Evolutionary conservation across 1,140 invertebrate species (phyloP), one percentile per base, ranked within the genome.

Genomic region (Panulirus ornatus): DNA sequence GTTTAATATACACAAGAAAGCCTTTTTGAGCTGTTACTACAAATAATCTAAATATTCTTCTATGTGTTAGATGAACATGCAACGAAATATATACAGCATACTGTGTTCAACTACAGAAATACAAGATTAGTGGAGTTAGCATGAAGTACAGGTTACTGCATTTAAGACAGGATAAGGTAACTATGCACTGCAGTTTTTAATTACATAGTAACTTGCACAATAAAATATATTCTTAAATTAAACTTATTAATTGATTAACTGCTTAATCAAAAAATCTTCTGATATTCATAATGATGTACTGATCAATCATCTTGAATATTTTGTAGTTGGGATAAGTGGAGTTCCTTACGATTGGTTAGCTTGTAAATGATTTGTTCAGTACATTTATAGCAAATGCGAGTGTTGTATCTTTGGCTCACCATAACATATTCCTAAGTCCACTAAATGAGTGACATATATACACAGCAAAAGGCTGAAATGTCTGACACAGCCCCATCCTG

Each of bases 351-450:
- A 63, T 47, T 14, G 44, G 22, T 66, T 8, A 66, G 58, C 3
- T 66, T 66, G 27, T 66, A 66, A 30, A 66, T 66, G 27, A 66
- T 66, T 66, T 63, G n/a, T 66, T n/a, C 44, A 47, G n/a, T 47
- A 22, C 58, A 66, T 5, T 66, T 0, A n/a, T 22, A 30, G 5
- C 11, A 30, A 30, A 66, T 34, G 27, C 9, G 8, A 30, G 6
- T 3, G 5, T 30, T 30, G 11, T 22, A 66, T 30, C 22, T 58
- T 19, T 58, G 14, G 54, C n/a, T 30, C 30, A 66, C 9, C 58
- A 5, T 66, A 30, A 30, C n/a, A n/a, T n/a, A n/a, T n/a, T n/a
- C n/a, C n/a, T n/a, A n/a, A n/a, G n/a, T 8, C 58, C 58, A 66
- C 3, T 66, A 27, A 30, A 19, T 58, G 19, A 58, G 27, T 30